Base-by-base conservation (phyloP, 2,797 vertebrate genomes). In the Danio kyathit region DNA sequence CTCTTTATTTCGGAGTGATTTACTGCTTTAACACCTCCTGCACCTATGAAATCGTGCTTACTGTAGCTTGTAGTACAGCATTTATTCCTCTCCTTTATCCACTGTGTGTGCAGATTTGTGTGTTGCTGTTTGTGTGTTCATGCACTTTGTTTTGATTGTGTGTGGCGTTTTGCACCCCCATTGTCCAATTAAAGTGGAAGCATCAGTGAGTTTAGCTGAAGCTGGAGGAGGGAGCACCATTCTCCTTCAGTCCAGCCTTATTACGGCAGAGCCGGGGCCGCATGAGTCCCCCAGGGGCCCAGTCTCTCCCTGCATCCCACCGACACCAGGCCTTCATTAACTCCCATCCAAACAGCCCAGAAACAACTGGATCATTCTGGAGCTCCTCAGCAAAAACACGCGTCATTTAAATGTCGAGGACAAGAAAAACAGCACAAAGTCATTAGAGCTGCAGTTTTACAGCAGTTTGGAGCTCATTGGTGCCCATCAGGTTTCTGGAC, bases 111-210 rank as follows among this genome's bases (percentile, higher is more conserved):
- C 13, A 40, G 5, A 49, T 67, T 49, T 57, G 46, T 73, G 6
- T 29, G 54, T 17, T 40, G 10, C 46, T 44, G 59, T 74, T 29
- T 29, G 29, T 29, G 80, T 65, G 41, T 81, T 44, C 40, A 17
- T 60, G 38, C 19, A 52, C 74, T 69, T 76, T 29, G 79, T 43
- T 80, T 83, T 70, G 78, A 67, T 19, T 67, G 57, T 66, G 65
- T 65, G 38, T 52, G 56, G 44, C 63, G 40, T 82, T 78, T 49
- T 46, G 74, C 56, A 60, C 59, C 72, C 75, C 73, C 67, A 64
- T 81, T 78, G 71, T 79, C 83, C 86, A 87, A 86, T 88, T 88
- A 86, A 81, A 86, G 72, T 78, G 41, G 19, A 69, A 52, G 80
- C 65, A 60, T 85, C 69, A 52, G 72, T 74, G 74, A 82, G 75